Evolutionary conservation across 2,113 vertebrate species (phyloP).

Genomic region (Zosterops lateralis): DNA sequence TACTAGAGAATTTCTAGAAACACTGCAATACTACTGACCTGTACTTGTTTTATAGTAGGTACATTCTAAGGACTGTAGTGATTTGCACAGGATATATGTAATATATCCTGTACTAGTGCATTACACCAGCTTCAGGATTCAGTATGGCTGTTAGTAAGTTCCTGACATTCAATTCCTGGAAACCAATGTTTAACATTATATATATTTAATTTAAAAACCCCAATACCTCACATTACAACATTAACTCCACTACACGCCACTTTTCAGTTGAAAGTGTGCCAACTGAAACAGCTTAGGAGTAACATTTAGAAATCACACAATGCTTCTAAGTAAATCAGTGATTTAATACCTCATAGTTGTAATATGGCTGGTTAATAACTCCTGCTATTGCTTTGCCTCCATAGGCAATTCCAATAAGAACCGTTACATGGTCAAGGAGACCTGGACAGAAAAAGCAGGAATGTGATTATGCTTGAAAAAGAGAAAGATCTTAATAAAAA

Average conservation of each 20-base stretch:
- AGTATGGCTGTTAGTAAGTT: background rate
- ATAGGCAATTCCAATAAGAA: conserved; percentile 95
- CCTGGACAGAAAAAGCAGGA: conserved; percentile 71
- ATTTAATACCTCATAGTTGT: conserved; percentile 92
- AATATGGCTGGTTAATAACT: conserved; percentile 97
- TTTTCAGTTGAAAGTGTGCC: background rate
- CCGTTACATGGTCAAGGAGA: conserved; percentile 94
- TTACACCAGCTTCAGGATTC: background rate
- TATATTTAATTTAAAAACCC: background rate
- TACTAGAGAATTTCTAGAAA: background rate
- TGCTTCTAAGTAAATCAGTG: background rate
- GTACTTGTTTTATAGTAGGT: background rate
- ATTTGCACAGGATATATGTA: background rate
- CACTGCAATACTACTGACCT: background rate
- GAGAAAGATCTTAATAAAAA: background rate
- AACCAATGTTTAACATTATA: background rate
- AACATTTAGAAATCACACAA: background rate
- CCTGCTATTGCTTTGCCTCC: conserved; percentile 92
- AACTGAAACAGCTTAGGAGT: background rate
- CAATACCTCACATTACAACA: background rate
- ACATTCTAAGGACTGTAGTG: background rate
- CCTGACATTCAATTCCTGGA: background rate
- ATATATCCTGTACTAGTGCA: background rate
- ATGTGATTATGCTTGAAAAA: background rate
- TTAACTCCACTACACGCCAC: background rate